A percentile compares a stretch with the other conserved stretches of the same genome.
phyloP scores from a whole-genome alignment of 30 jellyfish, hydroid and myxozoan genomes.

The Morbakka virulenta region DNA sequence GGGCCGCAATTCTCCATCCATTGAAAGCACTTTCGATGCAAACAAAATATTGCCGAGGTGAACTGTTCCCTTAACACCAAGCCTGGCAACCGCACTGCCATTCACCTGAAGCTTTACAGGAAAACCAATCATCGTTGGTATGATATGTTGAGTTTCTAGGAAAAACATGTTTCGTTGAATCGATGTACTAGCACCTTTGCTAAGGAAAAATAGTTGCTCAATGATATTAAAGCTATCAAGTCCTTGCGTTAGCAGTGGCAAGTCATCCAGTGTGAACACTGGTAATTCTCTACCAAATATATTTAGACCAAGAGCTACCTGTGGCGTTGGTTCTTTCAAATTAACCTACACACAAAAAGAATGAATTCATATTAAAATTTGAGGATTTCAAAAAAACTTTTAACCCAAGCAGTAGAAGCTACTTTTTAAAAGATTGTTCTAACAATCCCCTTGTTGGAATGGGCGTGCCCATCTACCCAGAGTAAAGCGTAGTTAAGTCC shows the following conservation, averaged over 20 bases:
- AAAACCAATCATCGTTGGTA: conserved; percentile 85
- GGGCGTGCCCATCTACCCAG: too few species aligned
- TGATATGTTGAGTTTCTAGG: conserved; percentile 70
- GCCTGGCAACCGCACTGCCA: conserved; percentile 79
- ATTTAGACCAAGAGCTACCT: conserved; percentile 42
- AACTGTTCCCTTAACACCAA: conserved; percentile 67
- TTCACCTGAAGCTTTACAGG: conserved; percentile 78
- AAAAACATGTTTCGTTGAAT: conserved; percentile 56
- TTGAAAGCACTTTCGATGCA: conserved; percentile 68
- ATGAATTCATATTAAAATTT: too few species aligned
- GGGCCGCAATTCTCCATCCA: conserved; percentile 70
- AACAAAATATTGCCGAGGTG: conserved; percentile 52
- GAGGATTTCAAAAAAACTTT: too few species aligned
- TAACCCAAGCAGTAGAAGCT: too few species aligned
- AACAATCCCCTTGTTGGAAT: too few species aligned
- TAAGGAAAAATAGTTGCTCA: conserved; percentile 58
- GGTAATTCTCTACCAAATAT: conserved; percentile 85
- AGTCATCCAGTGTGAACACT: conserved; percentile 64
- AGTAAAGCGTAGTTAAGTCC: too few species aligned
- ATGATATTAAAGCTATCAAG: conserved; percentile 60
- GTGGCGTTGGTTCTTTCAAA: conserved; percentile 77
- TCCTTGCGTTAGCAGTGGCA: conserved; percentile 72
- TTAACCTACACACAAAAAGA: too few species aligned
- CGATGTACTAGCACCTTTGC: conserved; percentile 70
- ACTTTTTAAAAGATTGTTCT: too few species aligned